Evolutionary conservation across 1,140 invertebrate species (phyloP).

Genomic region (Drosophila insularis): DNA sequence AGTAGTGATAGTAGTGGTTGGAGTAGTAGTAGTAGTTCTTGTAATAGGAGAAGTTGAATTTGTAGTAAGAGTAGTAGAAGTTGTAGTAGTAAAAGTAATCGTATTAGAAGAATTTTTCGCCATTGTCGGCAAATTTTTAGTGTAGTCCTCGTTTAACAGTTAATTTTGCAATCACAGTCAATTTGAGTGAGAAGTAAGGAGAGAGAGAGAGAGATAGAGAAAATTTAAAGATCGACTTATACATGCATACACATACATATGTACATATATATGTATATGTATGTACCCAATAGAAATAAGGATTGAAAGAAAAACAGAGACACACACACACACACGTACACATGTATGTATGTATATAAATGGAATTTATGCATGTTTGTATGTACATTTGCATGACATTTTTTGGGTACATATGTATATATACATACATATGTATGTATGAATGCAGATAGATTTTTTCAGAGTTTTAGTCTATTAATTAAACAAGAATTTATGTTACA

Average conservation of each 20-base stretch:
- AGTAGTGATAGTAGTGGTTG: too few species aligned
- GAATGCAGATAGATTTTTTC: background rate
- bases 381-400: background rate
- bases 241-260: background rate
- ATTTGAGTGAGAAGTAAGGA: too few species aligned
- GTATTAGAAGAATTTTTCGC: background rate
- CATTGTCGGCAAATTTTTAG: background rate
- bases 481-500: background rate
- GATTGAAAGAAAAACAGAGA: too few species aligned
- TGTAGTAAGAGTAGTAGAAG: too few species aligned
- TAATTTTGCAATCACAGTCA: too few species aligned
- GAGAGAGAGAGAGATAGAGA: too few species aligned
- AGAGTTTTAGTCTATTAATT: background rate
- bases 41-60: too few species aligned
- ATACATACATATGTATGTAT: background rate
- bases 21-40: too few species aligned
- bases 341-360: background rate
- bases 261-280: background rate
- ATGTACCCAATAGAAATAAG: background rate
- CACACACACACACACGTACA: background rate
- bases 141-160: too few species aligned
- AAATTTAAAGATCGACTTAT: too few species aligned
- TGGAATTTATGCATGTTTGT: background rate
- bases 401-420: background rate
- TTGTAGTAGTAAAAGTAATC: too few species aligned